These are phyloP conservation scores for Drosophila ezoana DNA, from an alignment of 2,888 invertebrate genomes.

Conservation along the genomic window DNA sequence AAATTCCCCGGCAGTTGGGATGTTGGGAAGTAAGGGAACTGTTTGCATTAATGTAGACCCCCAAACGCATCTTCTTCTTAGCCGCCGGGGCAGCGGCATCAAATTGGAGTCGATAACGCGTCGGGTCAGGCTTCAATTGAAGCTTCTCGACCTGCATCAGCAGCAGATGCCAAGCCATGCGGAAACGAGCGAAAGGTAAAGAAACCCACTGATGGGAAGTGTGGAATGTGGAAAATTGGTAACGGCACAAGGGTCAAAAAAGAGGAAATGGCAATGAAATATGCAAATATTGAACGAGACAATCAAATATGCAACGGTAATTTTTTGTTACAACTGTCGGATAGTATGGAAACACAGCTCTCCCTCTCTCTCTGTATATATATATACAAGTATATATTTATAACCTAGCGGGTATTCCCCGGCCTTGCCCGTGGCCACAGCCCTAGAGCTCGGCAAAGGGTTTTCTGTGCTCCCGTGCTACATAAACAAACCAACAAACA, in stretches of 20 bases:
- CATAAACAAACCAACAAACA: slow-evolving; percentile 31
- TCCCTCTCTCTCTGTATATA: slow-evolving; percentile 13
- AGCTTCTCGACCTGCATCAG: slow-evolving; percentile 7
- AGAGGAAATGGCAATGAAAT: slow-evolving; percentile 56
- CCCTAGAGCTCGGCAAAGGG: slow-evolving; percentile 47
- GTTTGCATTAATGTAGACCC: slow-evolving; percentile 41
- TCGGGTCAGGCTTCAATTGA: slow-evolving; percentile 28
- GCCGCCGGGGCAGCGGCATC: slow-evolving; percentile 6
- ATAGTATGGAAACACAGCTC: slow-evolving; percentile 11
- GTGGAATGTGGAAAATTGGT: slow-evolving; percentile 30
- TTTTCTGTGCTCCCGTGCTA: slow-evolving; percentile 32
- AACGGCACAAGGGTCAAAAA: slow-evolving; percentile 26
- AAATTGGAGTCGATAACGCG: slow-evolving; percentile 50
- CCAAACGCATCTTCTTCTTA: slow-evolving; percentile 24
- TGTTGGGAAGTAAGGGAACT: slow-evolving; percentile 22
- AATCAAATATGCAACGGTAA: slow-evolving; percentile 78
- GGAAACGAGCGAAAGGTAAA: slow-evolving; percentile 55
- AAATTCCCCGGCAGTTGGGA: slow-evolving; percentile 46
- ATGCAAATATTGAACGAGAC: slow-evolving; percentile 79
- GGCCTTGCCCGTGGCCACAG: slow-evolving; percentile 6
- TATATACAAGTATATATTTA: not conserved
- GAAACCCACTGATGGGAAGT: slow-evolving; percentile 32
- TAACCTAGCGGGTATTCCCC: not conserved
- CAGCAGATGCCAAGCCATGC: slow-evolving; percentile 45
- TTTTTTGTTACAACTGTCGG: slow-evolving; percentile 62